Evolutionary conservation across 2,113 vertebrate species (phyloP), one percentile per base, ranked within the genome.

Genomic region (Neoarius graeffei): DNA sequence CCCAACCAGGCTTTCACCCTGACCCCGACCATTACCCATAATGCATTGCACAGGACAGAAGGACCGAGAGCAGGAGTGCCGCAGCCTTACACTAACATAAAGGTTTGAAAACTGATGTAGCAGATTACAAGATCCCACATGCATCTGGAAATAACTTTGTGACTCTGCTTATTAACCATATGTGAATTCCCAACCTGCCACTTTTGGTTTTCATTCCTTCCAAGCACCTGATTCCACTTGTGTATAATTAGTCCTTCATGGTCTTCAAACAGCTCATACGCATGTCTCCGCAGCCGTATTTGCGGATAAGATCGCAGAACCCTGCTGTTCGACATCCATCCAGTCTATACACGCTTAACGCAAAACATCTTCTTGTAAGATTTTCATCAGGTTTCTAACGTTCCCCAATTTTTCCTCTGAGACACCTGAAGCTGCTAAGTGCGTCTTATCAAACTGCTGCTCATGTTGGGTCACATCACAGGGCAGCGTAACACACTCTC

Each of bases 91-190:
- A 27, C 77, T 17, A 81, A 52, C 48, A 52, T 71, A 19, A 74
- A 76, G 42, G 0, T 10, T 73, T 73, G 19, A 20, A 50, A 79
- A 10, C 35, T 52, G 10, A 2, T 54, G 20, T 1, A 54, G 20
- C 76, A 80, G 77, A 80, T 80, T 57, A 27, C 5, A 80, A 6
- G 54, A 7, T 1, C 27, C 77, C 1, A 5, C 35, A 1, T 25
- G 73, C 73, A 48, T 50, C 73, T 76, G 73, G 73, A 80, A 80
- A 57, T 6, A 80, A 80, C 77, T 30, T 80, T 19, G 9, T 20
- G 48, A 20, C 48, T 5, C 71, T 23, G 2, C 19, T 74, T 42
- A 74, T 50, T 50, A 50, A 23, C 35, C 42, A 23, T 11, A 76
- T 50, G 73, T 76, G 42, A 67, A 48, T 50, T 76, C 48, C 30